Conservation (phyloP, 2,797 vertebrate species). For the Chloroceryle amazona region DNA sequence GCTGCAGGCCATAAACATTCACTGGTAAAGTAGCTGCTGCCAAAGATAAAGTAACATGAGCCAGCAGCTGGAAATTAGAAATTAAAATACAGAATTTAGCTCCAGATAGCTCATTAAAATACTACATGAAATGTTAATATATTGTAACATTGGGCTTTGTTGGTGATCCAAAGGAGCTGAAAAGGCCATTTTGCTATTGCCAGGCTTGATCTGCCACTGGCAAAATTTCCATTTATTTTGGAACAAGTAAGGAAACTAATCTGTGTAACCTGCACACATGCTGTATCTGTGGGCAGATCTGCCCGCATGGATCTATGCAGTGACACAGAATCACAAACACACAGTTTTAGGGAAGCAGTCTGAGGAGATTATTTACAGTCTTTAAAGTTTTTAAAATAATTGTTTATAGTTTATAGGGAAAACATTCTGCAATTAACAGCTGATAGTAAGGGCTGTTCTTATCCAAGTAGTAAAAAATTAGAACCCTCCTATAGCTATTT, state of each 20-base stretch:
- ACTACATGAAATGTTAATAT: background rate
- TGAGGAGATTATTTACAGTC: slow-evolving; percentile 8
- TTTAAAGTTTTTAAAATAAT: slow-evolving; percentile 53
- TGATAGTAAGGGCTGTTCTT: background rate
- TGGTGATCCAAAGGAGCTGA: slow-evolving; percentile 19
- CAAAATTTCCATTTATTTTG: background rate
- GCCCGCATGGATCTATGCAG: background rate
- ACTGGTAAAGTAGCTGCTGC: slow-evolving; percentile 1
- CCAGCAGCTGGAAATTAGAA: slow-evolving; percentile 24
- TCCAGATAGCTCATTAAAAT: slow-evolving; percentile 42
- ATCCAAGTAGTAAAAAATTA: background rate
- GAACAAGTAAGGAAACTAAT: background rate
- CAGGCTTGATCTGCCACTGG: background rate
- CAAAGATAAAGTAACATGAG: slow-evolving; percentile 44
- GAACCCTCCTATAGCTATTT: background rate
- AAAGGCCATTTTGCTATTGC: slow-evolving; percentile 2
- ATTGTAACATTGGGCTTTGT: background rate
- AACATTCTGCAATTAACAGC: slow-evolving; percentile 12
- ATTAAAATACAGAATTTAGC: slow-evolving; percentile 3
- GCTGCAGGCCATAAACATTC: slow-evolving; percentile 36
- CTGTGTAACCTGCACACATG: background rate
- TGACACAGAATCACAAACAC: background rate
- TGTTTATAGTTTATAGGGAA: background rate
- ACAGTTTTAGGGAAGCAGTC: background rate
- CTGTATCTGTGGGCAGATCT: background rate